Percentiles rank a stretch among this genome's conserved stretches.
Conservation (phyloP, 2,888 invertebrate species). For the Netelia melanura region DNA sequence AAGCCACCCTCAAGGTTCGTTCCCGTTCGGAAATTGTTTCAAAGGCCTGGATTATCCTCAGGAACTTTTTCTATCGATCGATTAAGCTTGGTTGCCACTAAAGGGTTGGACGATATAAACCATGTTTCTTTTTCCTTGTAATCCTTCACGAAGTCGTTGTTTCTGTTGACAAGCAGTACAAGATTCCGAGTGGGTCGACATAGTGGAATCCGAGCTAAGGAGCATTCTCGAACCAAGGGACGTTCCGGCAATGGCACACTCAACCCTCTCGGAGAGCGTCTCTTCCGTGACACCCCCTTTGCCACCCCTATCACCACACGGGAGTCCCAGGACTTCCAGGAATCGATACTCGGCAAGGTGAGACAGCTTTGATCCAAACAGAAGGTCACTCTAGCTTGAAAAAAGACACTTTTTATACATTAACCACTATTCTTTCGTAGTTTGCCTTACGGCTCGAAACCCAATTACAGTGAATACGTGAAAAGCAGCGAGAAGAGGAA, state of each 20-base stretch:
- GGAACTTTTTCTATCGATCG: too few relatives aligned
- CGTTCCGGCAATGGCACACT: constrained; percentile 89
- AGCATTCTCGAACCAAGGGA: constrained; percentile 92
- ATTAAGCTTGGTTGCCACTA: constrained; percentile 15
- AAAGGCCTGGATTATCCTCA: too few relatives aligned
- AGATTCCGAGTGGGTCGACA: constrained; percentile 93
- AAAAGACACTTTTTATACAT: background rate
- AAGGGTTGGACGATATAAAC: constrained; percentile 70
- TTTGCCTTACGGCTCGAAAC: constrained; percentile 88
- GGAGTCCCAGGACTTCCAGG: constrained; percentile 82
- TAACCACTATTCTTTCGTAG: constrained; percentile 82
- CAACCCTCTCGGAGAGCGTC: constrained; percentile 88
- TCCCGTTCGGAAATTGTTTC: background rate
- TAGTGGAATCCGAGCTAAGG: constrained; percentile 92
- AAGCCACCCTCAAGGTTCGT: constrained; percentile 79
- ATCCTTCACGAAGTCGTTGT: background rate
- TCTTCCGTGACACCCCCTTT: constrained; percentile 92
- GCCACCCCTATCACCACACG: constrained; percentile 91
- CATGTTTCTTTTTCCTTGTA: background rate
- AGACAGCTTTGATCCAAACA: constrained; percentile 63
- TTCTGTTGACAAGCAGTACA: constrained; percentile 82
- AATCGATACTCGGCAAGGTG: constrained; percentile 83
- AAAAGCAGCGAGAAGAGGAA: constrained; percentile 84
- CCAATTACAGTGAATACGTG: constrained; percentile 86
- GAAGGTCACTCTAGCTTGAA: constrained; percentile 2